Base-by-base conservation (phyloP, 1,140 invertebrate species). In the Neoseiulus cucumeris region DNA sequence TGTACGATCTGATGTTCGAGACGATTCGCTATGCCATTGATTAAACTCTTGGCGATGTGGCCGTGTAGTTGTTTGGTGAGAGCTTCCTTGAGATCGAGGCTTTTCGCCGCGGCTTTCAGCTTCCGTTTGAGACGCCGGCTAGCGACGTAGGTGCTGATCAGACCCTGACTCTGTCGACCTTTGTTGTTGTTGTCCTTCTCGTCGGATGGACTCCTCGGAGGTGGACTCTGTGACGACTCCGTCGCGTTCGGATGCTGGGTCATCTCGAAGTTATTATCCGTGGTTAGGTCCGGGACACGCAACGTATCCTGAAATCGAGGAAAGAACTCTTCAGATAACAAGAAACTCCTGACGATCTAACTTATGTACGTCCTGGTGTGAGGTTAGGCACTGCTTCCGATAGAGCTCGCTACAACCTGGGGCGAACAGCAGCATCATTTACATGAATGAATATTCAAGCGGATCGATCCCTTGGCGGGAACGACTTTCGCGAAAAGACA, bases 1-100 rank as follows among this genome's bases (percentile, higher is more conserved):
- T 59, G 51, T 25, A 59, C 51, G 22, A 59, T 59, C 22, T 59
- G 51, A 25, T 59, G 51, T 20, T 59, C 51, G 51, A 59, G 51
- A 5, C 51, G 51, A 59, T 59, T 59, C 25, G 51, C 51, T 18
- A 59, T 59, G 33, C 51, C 51, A 33, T 33, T 59, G 51, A 59
- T 59, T 25, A 59, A 20, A 20, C 51, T 59, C 22, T 59, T 59
- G 51, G 51, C 51, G 51, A 59, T 59, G 33, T 59, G 51, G 22
- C 51, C 51, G 25, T 59, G 51, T 33, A 59, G 51, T 20, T 59
- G 51, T 20, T 59, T 59, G 25, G 51, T 59, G 4, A 59, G 51
- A 14, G 51, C 51, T 33, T 59, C 51, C 22, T 59, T 59, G 14
- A 59, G 51, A 14, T 59, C 51, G 22, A 59, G 51, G 51, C 51